Conservation (phyloP, 2,113 vertebrate genomes). For the Machaerirhynchus nigripectus region DNA sequence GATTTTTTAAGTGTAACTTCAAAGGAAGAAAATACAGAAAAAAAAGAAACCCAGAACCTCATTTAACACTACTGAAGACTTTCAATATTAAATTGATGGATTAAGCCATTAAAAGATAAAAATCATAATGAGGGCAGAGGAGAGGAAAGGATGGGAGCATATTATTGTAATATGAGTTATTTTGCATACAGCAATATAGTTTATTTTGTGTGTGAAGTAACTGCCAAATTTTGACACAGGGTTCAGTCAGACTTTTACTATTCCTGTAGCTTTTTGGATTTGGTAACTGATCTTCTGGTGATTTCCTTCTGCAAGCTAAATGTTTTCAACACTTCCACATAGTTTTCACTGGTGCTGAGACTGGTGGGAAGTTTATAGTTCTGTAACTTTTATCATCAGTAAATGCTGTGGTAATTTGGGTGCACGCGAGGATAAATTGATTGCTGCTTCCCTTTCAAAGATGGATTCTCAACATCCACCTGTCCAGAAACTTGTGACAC, state of each 20-base stretch:
- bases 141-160: background rate
- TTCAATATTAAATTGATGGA: background rate
- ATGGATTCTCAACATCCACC: slow-evolving; percentile 84
- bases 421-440: background rate
- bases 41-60: background rate
- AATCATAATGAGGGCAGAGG: background rate
- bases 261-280: background rate
- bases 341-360: background rate
- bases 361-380: background rate
- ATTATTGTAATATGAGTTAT: background rate
- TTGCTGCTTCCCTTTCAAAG: slow-evolving; percentile 72
- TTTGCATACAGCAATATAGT: background rate
- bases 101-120: background rate
- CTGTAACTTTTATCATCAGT: background rate
- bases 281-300: background rate
- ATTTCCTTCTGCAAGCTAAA: background rate
- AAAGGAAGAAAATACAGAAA: background rate
- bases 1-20: background rate
- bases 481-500: slow-evolving; percentile 87
- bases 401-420: background rate
- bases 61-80: background rate
- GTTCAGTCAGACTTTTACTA: background rate
- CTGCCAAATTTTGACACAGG: background rate
- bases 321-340: background rate
- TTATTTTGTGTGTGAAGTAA: background rate